phyloP scores from a whole-genome alignment of 2,113 vertebrate species.

The Plotosus lineatus region DNA sequence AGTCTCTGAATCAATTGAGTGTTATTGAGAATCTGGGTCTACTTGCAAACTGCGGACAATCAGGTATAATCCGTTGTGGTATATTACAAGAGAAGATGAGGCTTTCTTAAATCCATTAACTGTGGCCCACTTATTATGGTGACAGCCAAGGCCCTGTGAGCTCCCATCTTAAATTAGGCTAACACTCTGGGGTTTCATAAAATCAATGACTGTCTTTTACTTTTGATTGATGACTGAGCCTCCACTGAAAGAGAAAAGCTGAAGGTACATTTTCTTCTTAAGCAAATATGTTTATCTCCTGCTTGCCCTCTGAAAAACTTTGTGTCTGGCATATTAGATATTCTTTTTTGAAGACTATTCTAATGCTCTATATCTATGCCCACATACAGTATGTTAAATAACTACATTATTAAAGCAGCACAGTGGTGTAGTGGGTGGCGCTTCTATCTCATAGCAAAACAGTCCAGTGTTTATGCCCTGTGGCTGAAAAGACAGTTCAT shows the following conservation, averaged over 20 bases:
- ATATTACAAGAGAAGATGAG: conserved; percentile 29
- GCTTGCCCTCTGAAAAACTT: conserved; percentile 8
- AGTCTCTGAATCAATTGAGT: conserved; percentile 10
- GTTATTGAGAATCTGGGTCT: conserved; percentile 11
- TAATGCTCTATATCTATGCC: not conserved
- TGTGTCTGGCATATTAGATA: not conserved
- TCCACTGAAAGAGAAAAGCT: conserved; percentile 6
- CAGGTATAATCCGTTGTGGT: conserved; percentile 3
- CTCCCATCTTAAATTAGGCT: conserved; percentile 29
- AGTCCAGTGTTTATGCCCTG: no score
- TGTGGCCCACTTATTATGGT: conserved; percentile 35
- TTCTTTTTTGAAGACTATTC: conserved; percentile 40
- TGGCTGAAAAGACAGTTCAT: no score
- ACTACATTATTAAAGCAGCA: not conserved
- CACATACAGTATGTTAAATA: not conserved
- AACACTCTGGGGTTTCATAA: conserved; percentile 36
- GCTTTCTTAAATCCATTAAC: conserved; percentile 37
- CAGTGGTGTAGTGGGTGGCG: no score
- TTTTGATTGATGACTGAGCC: conserved; percentile 39
- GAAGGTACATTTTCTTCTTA: conserved; percentile 28
- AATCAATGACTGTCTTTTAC: conserved; percentile 37
- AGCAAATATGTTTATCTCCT: conserved; percentile 6
- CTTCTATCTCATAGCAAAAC: no score
- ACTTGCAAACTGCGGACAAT: conserved; percentile 3
- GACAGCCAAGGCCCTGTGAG: conserved; percentile 29